Evolutionary conservation across 2,888 invertebrate genomes (phyloP).

Genomic region (Stegophylla sp.): DNA sequence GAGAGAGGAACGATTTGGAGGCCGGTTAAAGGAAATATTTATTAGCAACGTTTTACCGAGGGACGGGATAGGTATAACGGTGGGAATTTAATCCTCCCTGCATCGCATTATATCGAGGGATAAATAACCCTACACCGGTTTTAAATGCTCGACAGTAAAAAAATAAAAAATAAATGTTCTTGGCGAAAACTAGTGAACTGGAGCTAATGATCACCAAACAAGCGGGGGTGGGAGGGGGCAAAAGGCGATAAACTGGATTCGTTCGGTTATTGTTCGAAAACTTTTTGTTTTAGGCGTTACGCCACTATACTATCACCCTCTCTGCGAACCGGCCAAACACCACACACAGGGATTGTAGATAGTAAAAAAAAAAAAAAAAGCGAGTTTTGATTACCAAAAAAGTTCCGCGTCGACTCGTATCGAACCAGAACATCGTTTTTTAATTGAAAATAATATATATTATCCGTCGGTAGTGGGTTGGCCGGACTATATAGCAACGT

Average conservation of each 20-base stretch:
- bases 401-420: neutral
- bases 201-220: too few species aligned
- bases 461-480: neutral
- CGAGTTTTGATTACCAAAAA: neutral
- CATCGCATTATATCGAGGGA: too few species aligned
- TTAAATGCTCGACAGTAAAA: too few species aligned
- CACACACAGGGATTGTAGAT: neutral
- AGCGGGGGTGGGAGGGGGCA: neutral
- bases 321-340: neutral
- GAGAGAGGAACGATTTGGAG: too few species aligned
- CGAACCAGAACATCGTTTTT: constrained; percentile 4
- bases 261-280: constrained; percentile 3
- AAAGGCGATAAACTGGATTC: constrained; percentile 3
- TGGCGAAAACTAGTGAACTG: too few species aligned
- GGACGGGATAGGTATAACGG: too few species aligned
- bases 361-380: neutral
- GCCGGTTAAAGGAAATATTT: too few species aligned
- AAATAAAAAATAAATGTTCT: too few species aligned
- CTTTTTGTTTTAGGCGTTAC: constrained; percentile 4
- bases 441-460: constrained; percentile 42
- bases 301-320: neutral
- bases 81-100: too few species aligned
- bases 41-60: too few species aligned
- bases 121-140: too few species aligned
- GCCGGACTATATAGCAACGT: too few species aligned